Evolutionary conservation across 1,140 invertebrate genomes (phyloP).

Genomic region (Homarus americanus): DNA sequence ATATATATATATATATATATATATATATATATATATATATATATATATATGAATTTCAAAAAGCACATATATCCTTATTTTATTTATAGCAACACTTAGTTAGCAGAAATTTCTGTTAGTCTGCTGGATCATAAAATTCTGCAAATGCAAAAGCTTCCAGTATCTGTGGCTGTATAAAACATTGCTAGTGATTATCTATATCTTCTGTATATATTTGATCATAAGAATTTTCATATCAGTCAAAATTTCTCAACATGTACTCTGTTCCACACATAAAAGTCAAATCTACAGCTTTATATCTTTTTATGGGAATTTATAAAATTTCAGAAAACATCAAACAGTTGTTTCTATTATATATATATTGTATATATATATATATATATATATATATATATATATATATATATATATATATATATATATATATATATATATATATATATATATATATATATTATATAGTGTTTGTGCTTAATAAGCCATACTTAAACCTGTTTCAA

Average conservation of each 20-base stretch:
- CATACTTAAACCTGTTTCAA: constrained; percentile 20
- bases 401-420: too few species aligned
- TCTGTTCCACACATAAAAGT: background rate
- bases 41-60: background rate
- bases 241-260: background rate
- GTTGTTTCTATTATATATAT: background rate
- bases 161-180: background rate
- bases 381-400: too few species aligned
- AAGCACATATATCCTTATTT: background rate
- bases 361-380: background rate
- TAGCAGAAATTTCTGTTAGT: too few species aligned
- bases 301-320: background rate
- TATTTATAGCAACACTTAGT: too few species aligned
- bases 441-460: too few species aligned
- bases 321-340: constrained; percentile 21
- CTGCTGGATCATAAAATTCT: background rate
- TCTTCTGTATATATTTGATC: too few species aligned
- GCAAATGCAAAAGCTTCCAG: background rate
- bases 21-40: too few species aligned
- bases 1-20: too few species aligned
- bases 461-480: constrained; percentile 43
- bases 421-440: too few species aligned
- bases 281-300: constrained; percentile 10
- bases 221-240: too few species aligned
- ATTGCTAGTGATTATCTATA: too few species aligned